These are phyloP conservation scores for Cephonodes hylas DNA, from an alignment of 2,888 invertebrate species.

Conservation along the genomic window DNA sequence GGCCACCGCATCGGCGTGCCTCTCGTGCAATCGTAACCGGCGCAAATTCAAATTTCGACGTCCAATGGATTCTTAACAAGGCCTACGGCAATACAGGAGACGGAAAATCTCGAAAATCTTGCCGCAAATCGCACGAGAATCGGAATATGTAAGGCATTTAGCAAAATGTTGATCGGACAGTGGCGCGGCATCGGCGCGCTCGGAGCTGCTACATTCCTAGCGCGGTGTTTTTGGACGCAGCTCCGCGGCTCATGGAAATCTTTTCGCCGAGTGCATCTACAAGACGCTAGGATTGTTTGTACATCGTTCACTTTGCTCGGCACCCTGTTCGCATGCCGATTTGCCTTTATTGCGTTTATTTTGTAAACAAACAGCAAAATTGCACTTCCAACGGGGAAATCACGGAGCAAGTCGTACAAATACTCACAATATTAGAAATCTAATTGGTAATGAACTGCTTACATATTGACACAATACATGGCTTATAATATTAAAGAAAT, in stretches of 20 bases:
- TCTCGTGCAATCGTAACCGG: conserved; percentile 43
- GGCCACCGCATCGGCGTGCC: conserved; percentile 42
- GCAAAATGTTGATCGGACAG: conserved; percentile 48
- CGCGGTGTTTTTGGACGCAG: background rate
- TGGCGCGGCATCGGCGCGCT: conserved; percentile 9
- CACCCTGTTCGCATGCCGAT: background rate
- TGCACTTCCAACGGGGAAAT: background rate
- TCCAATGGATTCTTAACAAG: conserved; percentile 71
- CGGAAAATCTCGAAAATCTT: conserved; percentile 77
- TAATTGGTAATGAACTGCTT: no score
- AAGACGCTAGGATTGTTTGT: background rate
- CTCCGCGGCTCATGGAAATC: background rate
- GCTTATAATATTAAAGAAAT: background rate
- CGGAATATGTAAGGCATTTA: conserved; percentile 75
- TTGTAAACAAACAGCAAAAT: background rate
- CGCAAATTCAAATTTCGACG: conserved; percentile 59
- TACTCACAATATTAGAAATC: no score
- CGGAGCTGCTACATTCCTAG: conserved; percentile 1
- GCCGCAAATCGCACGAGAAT: conserved; percentile 67
- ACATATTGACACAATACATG: background rate
- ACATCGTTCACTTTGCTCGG: background rate
- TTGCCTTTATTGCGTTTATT: background rate
- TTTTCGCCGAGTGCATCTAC: background rate
- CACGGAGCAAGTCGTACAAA: background rate
- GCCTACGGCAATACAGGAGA: conserved; percentile 50